These are phyloP conservation scores for Zygaena filipendulae DNA, from an alignment of 2,888 invertebrate genomes.

Conservation along the genomic window DNA sequence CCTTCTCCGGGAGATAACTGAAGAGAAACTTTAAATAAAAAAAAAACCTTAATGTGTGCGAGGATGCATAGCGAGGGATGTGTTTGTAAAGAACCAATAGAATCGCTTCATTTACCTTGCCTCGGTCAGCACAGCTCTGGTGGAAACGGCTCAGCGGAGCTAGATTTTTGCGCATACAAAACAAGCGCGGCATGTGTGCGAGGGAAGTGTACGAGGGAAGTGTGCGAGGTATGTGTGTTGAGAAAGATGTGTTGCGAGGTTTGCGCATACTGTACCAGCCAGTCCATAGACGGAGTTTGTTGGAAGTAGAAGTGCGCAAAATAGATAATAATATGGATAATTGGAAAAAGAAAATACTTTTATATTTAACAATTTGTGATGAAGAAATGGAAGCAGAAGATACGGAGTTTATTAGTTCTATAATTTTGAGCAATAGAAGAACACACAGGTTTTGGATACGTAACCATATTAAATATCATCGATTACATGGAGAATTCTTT, in stretches of 20 bases:
- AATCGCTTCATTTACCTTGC: no score
- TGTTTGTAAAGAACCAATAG: no score
- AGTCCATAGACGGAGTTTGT: constrained; percentile 3
- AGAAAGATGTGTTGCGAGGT: constrained; percentile 4
- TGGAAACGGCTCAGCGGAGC: no score
- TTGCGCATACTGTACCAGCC: constrained; percentile 6
- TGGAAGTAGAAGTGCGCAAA: constrained; percentile 25
- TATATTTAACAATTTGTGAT: no score
- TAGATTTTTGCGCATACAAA: constrained; percentile 1
- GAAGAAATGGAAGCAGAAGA: constrained; percentile 9
- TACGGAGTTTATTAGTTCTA: constrained; percentile 3
- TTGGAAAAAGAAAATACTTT: no score
- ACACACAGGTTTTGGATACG: constrained; percentile 14
- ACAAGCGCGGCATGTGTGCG: background rate
- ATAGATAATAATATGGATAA: no score
- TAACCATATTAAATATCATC: constrained; percentile 15
- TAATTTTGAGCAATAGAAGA: constrained; percentile 9
- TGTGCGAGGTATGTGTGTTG: constrained; percentile 1
- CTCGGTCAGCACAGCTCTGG: no score
- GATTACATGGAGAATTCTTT: constrained; percentile 15
- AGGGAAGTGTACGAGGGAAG: constrained; percentile 1
- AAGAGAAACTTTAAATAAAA: no score
- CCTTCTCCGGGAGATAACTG: no score
- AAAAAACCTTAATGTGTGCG: no score
- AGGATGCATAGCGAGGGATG: no score